phyloP scores from a whole-genome alignment of 1,140 invertebrate species.

The Lasioglossum albipes region DNA sequence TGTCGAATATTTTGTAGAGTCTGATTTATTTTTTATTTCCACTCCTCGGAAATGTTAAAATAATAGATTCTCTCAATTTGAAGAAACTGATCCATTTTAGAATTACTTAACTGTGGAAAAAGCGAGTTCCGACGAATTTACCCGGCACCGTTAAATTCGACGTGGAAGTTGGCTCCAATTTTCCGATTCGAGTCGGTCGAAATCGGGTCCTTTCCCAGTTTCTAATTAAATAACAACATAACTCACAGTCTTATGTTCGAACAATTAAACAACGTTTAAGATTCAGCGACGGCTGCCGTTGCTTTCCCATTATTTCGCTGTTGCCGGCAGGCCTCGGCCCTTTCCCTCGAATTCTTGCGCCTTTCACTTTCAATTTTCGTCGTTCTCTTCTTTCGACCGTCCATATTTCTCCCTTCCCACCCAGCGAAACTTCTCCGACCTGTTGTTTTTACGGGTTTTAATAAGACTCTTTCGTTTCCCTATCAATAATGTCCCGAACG shows the following conservation, averaged over 20 bases:
- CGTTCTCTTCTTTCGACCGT: slow-evolving; percentile 39
- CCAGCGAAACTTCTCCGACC: slow-evolving; percentile 23
- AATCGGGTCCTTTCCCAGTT: slow-evolving; percentile 58
- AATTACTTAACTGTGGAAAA: no score
- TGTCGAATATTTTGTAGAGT: no score
- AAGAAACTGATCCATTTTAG: no score
- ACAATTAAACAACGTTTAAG: slow-evolving; percentile 78
- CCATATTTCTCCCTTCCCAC: slow-evolving; percentile 50
- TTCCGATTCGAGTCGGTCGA: slow-evolving; percentile 48
- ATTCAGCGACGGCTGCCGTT: slow-evolving; percentile 68
- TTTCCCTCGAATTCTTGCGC: slow-evolving; percentile 59
- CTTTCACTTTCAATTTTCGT: slow-evolving; percentile 53
- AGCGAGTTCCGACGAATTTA: no score
- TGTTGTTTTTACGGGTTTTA: slow-evolving; percentile 68
- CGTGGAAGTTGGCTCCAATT: slow-evolving; percentile 32
- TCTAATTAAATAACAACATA: slow-evolving; percentile 79
- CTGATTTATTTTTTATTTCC: no score
- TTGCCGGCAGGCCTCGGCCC: slow-evolving; percentile 41
- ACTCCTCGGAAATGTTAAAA: no score
- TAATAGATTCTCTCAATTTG: no score
- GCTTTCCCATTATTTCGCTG: slow-evolving; percentile 72
- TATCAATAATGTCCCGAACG: slow-evolving; percentile 59
- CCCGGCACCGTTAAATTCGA: background rate
- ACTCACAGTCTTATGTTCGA: slow-evolving; percentile 73
- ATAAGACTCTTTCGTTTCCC: slow-evolving; percentile 69